Evolutionary conservation across 2,113 vertebrate genomes (phyloP), one percentile per base, ranked within the genome.

Genomic region (Lampris incognitus): DNA sequence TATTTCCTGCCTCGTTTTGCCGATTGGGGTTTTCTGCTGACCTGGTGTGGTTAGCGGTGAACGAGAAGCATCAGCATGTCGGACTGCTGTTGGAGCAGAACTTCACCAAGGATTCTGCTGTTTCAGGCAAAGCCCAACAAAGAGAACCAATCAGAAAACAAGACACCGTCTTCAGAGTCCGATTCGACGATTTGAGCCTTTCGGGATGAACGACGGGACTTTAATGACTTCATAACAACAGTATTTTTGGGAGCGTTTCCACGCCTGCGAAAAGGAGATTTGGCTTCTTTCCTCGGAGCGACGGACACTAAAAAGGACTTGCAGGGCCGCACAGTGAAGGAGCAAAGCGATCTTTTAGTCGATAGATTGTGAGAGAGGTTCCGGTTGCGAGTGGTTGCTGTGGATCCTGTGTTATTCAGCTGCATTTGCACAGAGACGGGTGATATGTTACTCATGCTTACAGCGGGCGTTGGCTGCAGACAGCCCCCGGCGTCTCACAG

Each of bases 401-500:
- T 91, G 88, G 85, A 81, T 89, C 63, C 72, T 83, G 79, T 81
- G 82, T 55, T 81, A 13, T 87, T 85, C 58, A 80, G 69, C 81
- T 83, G 68, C 49, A 74, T 91, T 88, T 93, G 88, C 89, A 92
- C 89, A 90, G 82, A 69, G 70, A 69, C n/a, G 75, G 72, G 73
- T 66, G 58, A 13, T 41, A 72, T 72, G 69, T 76, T 78, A 80
- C 63, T 74, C 68, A 79, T 49, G 76, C 77, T 72, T 68, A 64
- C 65, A 73, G 68, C 77, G 66, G 74, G 69, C 51, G 36, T 65
- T 71, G 68, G 67, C 66, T 73, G 74, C 59, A 65, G 76, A 24
- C 55, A 52, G 40, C 39, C 59, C 46, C 57, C 41, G 63, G 41
- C 36, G 63, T 76, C 77, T 66, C 70, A 66, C 64, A 67, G 51